Conservation (phyloP, 2,888 invertebrate genomes). For the Drosophila ustulata region DNA sequence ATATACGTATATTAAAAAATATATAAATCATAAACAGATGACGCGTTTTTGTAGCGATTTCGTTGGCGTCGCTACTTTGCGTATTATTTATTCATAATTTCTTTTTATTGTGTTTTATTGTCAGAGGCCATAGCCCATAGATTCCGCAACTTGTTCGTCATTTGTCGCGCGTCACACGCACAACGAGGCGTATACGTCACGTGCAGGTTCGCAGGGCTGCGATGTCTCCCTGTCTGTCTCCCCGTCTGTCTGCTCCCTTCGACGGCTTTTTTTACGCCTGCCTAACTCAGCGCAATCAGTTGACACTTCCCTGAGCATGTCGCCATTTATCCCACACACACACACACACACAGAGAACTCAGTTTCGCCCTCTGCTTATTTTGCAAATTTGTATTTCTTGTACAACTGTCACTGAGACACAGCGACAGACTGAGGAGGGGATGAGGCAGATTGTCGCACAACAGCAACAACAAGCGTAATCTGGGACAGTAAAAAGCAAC, state of each 20-base stretch:
- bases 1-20: conserved; percentile 63
- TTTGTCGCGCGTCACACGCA: conserved; percentile 70
- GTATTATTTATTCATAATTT: conserved; percentile 79
- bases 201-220: conserved; percentile 62
- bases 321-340: conserved; percentile 72
- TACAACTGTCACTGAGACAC: conserved; percentile 74
- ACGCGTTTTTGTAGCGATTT: conserved; percentile 54
- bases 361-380: conserved; percentile 67
- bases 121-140: conserved; percentile 42
- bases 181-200: conserved; percentile 79
- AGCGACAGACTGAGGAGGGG: conserved; percentile 19
- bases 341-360: conserved; percentile 23
- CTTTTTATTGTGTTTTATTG: conserved; percentile 78
- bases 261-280: conserved; percentile 64
- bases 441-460: conserved; percentile 40
- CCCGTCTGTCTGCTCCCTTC: not conserved
- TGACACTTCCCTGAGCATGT: conserved; percentile 80
- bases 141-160: conserved; percentile 51
- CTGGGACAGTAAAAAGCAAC: conserved; percentile 67
- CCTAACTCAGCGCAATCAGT: conserved; percentile 80
- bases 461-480: conserved; percentile 27
- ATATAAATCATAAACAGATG: conserved; percentile 79
- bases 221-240: not conserved
- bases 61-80: conserved; percentile 62
- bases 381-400: conserved; percentile 80